Evolutionary conservation across 2,797 vertebrate species (phyloP), one percentile per base, ranked within the genome.

Genomic region (Premnoplex brunnescens): DNA sequence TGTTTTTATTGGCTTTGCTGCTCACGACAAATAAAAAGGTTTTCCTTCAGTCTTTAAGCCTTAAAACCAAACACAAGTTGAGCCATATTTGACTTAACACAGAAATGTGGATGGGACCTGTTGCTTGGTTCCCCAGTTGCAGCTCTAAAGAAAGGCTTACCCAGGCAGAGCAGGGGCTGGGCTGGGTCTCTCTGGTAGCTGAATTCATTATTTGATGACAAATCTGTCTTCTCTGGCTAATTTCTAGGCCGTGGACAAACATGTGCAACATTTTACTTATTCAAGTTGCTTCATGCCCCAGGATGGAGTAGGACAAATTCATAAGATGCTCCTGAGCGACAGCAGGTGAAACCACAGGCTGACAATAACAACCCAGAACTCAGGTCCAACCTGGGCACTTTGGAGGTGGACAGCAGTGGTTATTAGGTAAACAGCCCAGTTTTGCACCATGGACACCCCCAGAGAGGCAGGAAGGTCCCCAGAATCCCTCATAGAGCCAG

Each of bases 81-180:
- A n/a, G 49, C 12, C 8, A 4, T 44, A 34, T 80, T 78, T 92
- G 68, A 58, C 41, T 83, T 75, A 62, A 64, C 56, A 77, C 37
- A 37, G 75, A 64, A 41, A 36, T 0, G 14, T 41, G 54, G 68
- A 15, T 4, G 36, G 32, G 37, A 58, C 17, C 12, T 68, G 30
- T 17, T 59, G 19, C 44, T 34, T 39, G 51, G 3, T 20, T n/a
- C 34, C 23, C 17, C 2, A 14, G 37, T 30, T 1, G 0, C 5
- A 26, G 73, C 67, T 72, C 67, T 64, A 28, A 8, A 12, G 52
- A 51, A 85, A 37, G 44, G 28, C 41, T 71, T 66, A 44, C 19
- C 51, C 8, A 2, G 43, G 52, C 52, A 94, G 44, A 32, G 43
- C 76, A 62, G 51, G 77, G 69, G 30, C 41, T 32, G 58, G 66